phyloP scores from a whole-genome alignment of 1,140 invertebrate genomes.

The Aleiodes sp. region DNA sequence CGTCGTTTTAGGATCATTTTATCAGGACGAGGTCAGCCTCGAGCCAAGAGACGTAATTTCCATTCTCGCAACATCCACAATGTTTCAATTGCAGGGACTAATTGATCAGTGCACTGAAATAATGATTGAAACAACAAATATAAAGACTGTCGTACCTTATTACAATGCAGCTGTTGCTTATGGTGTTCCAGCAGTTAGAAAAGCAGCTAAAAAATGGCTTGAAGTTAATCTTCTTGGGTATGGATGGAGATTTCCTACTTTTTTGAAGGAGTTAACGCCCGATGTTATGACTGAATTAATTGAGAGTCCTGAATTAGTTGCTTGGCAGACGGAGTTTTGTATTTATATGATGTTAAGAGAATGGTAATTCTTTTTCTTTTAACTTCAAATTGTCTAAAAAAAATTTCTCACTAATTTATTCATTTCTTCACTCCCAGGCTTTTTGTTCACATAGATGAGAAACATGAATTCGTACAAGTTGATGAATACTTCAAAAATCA shows the following conservation, averaged over 20 bases:
- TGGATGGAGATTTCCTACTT: constrained; percentile 67
- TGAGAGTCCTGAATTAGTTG: constrained; percentile 73
- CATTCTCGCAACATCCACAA: constrained; percentile 78
- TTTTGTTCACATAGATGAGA: constrained; percentile 52
- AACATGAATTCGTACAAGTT: constrained; percentile 58
- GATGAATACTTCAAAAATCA: constrained; percentile 61
- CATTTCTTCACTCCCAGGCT: constrained; percentile 47
- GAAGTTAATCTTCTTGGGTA: constrained; percentile 75
- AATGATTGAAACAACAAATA: constrained; percentile 81
- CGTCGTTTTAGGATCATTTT: constrained; percentile 81
- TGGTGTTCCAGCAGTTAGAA: constrained; percentile 72
- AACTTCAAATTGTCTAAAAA: background rate
- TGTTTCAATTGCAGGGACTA: constrained; percentile 80
- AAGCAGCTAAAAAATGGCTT: constrained; percentile 75
- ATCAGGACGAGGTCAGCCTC: constrained; percentile 79
- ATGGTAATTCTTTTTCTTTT: constrained; percentile 65
- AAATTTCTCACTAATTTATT: constrained; percentile 23
- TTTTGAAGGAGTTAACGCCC: constrained; percentile 70
- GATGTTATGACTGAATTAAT: constrained; percentile 76
- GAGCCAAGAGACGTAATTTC: constrained; percentile 77
- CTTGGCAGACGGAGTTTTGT: constrained; percentile 85
- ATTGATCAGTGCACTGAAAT: constrained; percentile 80
- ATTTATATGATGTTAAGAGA: constrained; percentile 78
- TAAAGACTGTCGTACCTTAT: constrained; percentile 75
- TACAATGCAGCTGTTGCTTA: constrained; percentile 76